A percentile compares a stretch with the other conserved stretches of the same genome.
Conservation (phyloP, 2,888 invertebrate genomes). For the Dascillus cervinus region DNA sequence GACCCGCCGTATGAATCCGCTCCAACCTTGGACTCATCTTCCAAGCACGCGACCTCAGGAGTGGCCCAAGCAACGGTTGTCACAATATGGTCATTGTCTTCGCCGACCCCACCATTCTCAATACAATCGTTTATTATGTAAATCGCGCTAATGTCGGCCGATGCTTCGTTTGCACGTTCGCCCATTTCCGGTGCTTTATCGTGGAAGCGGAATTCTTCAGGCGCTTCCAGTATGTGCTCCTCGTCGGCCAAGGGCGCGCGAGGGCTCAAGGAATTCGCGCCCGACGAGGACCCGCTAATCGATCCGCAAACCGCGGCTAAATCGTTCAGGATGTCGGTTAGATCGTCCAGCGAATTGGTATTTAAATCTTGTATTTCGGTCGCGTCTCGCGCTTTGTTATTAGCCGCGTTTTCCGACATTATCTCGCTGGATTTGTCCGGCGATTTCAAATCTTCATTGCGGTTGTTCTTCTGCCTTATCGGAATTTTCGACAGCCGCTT, state of each 20-base stretch:
- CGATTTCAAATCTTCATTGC: too few relatives aligned
- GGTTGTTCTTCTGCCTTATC: conserved; percentile 14
- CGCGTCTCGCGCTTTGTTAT: too few relatives aligned
- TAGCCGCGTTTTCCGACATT: not conserved
- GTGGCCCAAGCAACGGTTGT: conserved; percentile 3
- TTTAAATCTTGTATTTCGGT: not conserved
- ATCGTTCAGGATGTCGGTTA: conserved; percentile 8
- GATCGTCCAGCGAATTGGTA: conserved; percentile 1
- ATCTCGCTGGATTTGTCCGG: not conserved
- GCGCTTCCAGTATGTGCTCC: conserved; percentile 23
- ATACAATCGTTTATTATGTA: conserved; percentile 13
- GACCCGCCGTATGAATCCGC: conserved; percentile 6
- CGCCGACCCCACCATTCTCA: conserved; percentile 3
- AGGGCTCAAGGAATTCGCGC: conserved; percentile 8
- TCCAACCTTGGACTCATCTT: not conserved
- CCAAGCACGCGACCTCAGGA: not conserved
- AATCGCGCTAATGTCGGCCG: conserved; percentile 5
- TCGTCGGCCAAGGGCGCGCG: conserved; percentile 8
- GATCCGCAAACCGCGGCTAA: conserved; percentile 3
- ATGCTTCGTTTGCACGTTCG: conserved; percentile 9
- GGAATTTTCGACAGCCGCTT: conserved; percentile 18
- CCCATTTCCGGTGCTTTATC: conserved; percentile 14
- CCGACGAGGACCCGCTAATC: not conserved
- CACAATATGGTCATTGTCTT: conserved; percentile 10
- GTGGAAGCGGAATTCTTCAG: conserved; percentile 25